Evolutionary conservation across 2,797 vertebrate species (phyloP).

Genomic region (Characodon lateralis): DNA sequence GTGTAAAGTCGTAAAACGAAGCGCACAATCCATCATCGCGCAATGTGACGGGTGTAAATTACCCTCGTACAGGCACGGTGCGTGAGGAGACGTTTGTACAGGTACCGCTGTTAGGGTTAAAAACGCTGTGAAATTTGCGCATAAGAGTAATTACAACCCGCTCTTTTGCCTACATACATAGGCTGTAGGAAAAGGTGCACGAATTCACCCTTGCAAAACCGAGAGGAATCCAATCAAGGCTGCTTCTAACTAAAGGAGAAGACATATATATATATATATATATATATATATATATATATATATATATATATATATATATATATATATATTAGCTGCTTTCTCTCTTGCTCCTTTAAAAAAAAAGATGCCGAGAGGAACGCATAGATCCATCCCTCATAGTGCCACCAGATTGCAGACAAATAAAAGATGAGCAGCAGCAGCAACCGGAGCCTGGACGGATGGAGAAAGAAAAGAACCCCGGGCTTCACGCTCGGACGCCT

Average conservation of each 20-base stretch:
- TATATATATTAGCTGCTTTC: constrained; percentile 38
- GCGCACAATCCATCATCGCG: constrained; percentile 89
- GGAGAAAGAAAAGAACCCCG: constrained; percentile 57
- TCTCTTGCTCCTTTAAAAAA: constrained; percentile 14
- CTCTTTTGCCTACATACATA: neutral
- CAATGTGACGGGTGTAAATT: constrained; percentile 84
- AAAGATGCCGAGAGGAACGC: constrained; percentile 8
- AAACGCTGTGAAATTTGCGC: neutral
- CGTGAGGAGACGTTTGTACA: neutral
- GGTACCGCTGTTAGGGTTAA: neutral
- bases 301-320: constrained; percentile 29
- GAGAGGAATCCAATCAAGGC: constrained; percentile 3
- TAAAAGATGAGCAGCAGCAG: constrained; percentile 65
- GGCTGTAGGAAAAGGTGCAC: neutral
- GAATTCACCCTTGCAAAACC: neutral
- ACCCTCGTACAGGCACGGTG: constrained; percentile 80
- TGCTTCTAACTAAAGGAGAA: constrained; percentile 31
- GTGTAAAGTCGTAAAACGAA: constrained; percentile 92
- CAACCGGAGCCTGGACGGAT: constrained; percentile 45
- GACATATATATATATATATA: constrained; percentile 12
- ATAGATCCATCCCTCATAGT: too few relatives aligned
- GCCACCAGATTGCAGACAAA: constrained; percentile 75
- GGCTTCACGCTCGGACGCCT: constrained; percentile 83
- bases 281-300: too few relatives aligned
- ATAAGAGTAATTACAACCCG: neutral